Evolutionary conservation across 2,888 invertebrate species (phyloP), one percentile per base, ranked within the genome.

Genomic region (Papilio demoleus): DNA sequence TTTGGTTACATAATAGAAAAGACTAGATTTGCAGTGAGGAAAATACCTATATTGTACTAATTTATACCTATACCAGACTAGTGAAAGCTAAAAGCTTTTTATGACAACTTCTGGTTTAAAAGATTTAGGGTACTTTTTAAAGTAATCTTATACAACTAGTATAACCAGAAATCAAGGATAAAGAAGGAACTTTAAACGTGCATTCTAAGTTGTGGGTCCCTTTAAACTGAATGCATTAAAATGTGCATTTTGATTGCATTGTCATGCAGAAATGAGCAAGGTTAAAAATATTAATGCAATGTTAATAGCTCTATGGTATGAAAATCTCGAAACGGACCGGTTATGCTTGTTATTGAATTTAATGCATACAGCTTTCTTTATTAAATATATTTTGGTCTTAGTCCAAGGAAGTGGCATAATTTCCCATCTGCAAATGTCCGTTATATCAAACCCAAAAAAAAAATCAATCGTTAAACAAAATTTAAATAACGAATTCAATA

Each of bases 221-320:
- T 38, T 53, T 36, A 31, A 65, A 65, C 36, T 38, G 17, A 42
- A 27, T 22, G 27, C 27, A 40, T 65, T 56, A 42, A 65, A 45
- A 9, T 36, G 36, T 66, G 59, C 45, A 59, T 59, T 66, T 59
- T 59, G 14, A 66, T 59, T 84, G 84, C 83, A 85, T 88, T 88
- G 88, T 88, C 83, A 90, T 88, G 89, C 85, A 87, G 86, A 88
- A 88, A 83, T 83, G 81, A 85, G 81, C 82, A 81, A 83, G 73
- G 75, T 81, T 86, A 84, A 88, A 87, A 88, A 88, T 88, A 86
- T 85, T 83, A 88, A 88, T 87, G 84, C 82, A 82, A 87, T 86
- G 85, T 81, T 87, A 87, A 88, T 87, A 88, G 83, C 86, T 86
- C 83, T 79, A 85, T 86, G 82, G 53, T 62, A 34, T 34, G 34